These are phyloP conservation scores for Anhinga rufa DNA, from an alignment of 2,113 vertebrate genomes.

Conservation along the genomic window DNA sequence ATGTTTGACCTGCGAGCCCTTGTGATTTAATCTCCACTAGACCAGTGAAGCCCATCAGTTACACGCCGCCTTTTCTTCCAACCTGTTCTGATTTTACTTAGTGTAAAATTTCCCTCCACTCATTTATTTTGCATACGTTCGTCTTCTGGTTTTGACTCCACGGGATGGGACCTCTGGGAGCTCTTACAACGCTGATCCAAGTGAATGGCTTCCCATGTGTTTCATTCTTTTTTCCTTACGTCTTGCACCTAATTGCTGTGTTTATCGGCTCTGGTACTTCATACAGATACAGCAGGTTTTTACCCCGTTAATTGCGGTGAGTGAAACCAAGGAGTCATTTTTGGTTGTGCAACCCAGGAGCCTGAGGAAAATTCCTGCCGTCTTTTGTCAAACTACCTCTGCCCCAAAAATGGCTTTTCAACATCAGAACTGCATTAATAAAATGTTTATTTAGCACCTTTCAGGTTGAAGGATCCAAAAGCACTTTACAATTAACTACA, in stretches of 20 bases:
- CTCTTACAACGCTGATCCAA: neutral
- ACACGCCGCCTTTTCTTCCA: neutral
- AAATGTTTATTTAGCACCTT: conserved; percentile 71
- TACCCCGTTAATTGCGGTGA: neutral
- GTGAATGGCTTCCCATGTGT: neutral
- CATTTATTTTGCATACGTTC: neutral
- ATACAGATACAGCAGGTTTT: neutral
- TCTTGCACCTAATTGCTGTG: neutral
- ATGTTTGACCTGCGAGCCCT: neutral
- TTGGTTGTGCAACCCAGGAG: neutral
- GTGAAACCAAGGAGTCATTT: neutral
- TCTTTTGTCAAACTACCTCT: neutral
- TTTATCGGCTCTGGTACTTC: neutral
- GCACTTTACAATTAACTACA: conserved; percentile 54
- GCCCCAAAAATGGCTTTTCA: conserved; percentile 28
- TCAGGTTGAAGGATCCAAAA: conserved; percentile 49
- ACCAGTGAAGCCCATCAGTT: neutral
- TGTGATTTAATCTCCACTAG: neutral
- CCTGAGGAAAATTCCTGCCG: conserved; percentile 3
- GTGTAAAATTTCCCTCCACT: neutral
- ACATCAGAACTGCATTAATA: conserved; percentile 44
- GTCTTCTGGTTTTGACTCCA: neutral
- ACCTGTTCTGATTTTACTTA: neutral
- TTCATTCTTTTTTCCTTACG: neutral
- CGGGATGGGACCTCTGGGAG: neutral